These are phyloP conservation scores for Polymixis flavicincta DNA, from an alignment of 2,888 invertebrate genomes.

Conservation along the genomic window DNA sequence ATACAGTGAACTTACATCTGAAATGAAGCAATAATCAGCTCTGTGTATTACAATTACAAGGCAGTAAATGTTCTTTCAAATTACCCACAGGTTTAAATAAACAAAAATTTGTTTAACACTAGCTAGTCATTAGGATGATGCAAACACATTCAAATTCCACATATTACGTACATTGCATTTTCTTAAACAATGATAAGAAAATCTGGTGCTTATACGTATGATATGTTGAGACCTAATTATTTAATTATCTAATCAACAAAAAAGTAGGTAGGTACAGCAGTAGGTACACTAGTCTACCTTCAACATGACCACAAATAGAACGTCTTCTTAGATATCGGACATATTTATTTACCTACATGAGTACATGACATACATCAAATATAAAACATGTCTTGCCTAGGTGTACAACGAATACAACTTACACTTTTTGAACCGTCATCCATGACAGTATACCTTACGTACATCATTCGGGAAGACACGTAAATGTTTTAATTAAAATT, in stretches of 20 bases:
- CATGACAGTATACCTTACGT: background rate
- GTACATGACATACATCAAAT: background rate
- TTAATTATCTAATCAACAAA: too few relatives aligned
- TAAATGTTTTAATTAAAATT: slow-evolving; percentile 49
- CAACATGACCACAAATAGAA: slow-evolving; percentile 61
- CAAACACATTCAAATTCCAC: background rate
- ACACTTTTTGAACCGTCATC: slow-evolving; percentile 1
- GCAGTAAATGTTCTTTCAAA: background rate
- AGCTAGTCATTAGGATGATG: background rate
- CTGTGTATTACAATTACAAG: background rate
- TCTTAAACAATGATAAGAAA: background rate
- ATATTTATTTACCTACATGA: slow-evolving; percentile 23
- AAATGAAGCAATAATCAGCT: background rate
- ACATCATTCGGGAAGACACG: background rate
- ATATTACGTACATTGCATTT: background rate
- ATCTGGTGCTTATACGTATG: too few relatives aligned
- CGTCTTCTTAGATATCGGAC: slow-evolving; percentile 52
- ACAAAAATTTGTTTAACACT: too few relatives aligned
- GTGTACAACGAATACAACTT: background rate
- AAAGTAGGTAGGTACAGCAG: slow-evolving; percentile 14
- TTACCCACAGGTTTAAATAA: too few relatives aligned
- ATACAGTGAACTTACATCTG: background rate
- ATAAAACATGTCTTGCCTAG: background rate
- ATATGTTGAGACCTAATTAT: too few relatives aligned
- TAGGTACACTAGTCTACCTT: slow-evolving; percentile 42